Evolutionary conservation across 2,797 vertebrate genomes (phyloP).

Genomic region (Pangasius djambal): DNA sequence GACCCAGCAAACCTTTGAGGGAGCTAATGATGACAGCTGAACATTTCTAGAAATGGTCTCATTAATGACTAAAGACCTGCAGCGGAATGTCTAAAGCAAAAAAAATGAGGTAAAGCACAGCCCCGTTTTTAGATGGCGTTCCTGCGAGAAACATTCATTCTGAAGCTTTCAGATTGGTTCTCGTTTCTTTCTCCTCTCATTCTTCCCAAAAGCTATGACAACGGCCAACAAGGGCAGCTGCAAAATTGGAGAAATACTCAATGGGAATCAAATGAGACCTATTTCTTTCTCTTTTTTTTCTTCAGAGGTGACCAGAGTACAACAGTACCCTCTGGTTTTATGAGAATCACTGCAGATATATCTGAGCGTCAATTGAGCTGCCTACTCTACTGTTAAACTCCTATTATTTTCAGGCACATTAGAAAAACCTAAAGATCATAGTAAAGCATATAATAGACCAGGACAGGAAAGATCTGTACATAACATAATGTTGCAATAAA

Average conservation of each 20-base stretch:
- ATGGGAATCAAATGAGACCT: conserved; percentile 29
- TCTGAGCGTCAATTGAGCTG: background rate
- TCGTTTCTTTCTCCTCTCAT: conserved; percentile 14
- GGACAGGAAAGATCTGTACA: background rate
- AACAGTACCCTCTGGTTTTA: conserved; percentile 1
- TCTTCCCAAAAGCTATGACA: conserved; percentile 35
- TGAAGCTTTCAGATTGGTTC: conserved; percentile 19
- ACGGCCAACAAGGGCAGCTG: conserved; percentile 25
- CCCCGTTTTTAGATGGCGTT: background rate
- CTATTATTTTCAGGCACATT: background rate
- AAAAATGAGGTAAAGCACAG: conserved; percentile 20
- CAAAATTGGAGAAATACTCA: conserved; percentile 22
- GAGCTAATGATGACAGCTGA: conserved; percentile 4
- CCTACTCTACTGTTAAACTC: background rate
- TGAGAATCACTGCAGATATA: background rate
- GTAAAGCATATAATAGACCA: background rate
- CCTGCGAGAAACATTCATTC: conserved; percentile 13
- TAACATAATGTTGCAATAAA: background rate
- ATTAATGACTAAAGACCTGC: conserved; percentile 38
- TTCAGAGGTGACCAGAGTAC: conserved; percentile 13
- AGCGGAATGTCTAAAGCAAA: conserved; percentile 35
- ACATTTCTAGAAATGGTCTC: conserved; percentile 1
- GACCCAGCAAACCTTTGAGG: background rate
- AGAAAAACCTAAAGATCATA: background rate
- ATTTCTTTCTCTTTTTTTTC: background rate